Base-by-base conservation (phyloP, 1,140 invertebrate genomes). In the Heliothis virescens region DNA sequence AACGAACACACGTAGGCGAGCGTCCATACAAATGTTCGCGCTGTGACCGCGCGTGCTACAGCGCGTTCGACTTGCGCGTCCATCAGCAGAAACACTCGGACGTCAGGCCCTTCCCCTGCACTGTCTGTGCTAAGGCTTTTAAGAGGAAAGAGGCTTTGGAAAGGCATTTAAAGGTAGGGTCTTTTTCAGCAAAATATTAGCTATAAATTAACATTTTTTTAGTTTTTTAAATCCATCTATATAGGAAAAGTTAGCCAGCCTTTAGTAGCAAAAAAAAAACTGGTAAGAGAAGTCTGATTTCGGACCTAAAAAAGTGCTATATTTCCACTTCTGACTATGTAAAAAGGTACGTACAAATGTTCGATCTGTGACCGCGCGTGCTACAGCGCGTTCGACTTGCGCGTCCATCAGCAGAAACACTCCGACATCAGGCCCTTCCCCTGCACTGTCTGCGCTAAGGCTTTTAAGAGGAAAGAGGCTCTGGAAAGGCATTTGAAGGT, bases 1-100 rank as follows among this genome's bases (percentile, higher is more conserved):
- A 95, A 84, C 87, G 95, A n/a, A 96, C 95, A 4, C 95, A 96
- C 83, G 95, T 95, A 13, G 94, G 94, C 9, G 95, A 95, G 85
- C 93, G 95, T 52, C 92, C 94, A 7, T 96, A 92, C 86, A 92
- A 91, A 80, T 96, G 96, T 82, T 79, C 82, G 0, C 85, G 88
- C 34, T 96, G 95, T 83, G 91, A 90, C 9, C 95, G 95, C 83
- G 93, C 92, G 47, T 96, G 96, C 87, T 90, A 90, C 83, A 95
- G 95, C 84, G 88, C 92, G 11, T 91, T 90, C 80, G 95, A 95
- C 80, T 84, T 95, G 72, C 91, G 91, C 81, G 92, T 94, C 79
- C 95, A 95, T 83, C 90, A 91, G 75, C 93, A 94, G 80, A 94
- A 94, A 12, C 95, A 95, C 83, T 95, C 94, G 5, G 91, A 92